Percentiles rank a stretch among this genome's conserved stretches.
Conservation (phyloP, 1,140 invertebrate species). For the Drosophila subpulchrella region DNA sequence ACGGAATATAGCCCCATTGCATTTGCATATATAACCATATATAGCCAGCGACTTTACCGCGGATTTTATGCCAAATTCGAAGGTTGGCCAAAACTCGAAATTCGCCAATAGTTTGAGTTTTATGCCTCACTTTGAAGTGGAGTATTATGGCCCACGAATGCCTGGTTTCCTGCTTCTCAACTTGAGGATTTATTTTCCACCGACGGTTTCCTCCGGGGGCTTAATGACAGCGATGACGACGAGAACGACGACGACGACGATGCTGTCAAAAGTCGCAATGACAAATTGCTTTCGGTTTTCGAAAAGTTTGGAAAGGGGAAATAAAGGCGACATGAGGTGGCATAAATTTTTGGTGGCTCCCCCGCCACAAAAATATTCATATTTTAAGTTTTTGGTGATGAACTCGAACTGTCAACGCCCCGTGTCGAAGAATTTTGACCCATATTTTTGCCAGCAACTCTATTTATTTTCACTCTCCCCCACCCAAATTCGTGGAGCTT, state of each 20-base stretch:
- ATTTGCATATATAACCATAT: slow-evolving; percentile 35
- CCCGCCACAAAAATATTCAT: slow-evolving; percentile 17
- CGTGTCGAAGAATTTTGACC: slow-evolving; percentile 10
- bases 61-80: slow-evolving; percentile 48
- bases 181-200: slow-evolving; percentile 7
- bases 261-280: slow-evolving; percentile 53
- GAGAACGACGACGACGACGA: slow-evolving; percentile 31
- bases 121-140: slow-evolving; percentile 52
- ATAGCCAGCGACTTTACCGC: neutral
- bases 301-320: neutral
- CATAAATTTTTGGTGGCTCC: slow-evolving; percentile 35
- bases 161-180: slow-evolving; percentile 1
- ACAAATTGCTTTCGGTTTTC: slow-evolving; percentile 50
- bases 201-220: slow-evolving; percentile 1
- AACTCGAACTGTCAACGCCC: slow-evolving; percentile 35
- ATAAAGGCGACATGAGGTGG: slow-evolving; percentile 20
- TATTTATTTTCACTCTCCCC: slow-evolving; percentile 1
- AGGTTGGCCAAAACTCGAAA: slow-evolving; percentile 42
- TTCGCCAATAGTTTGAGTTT: slow-evolving; percentile 40
- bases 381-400: slow-evolving; percentile 43
- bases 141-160: slow-evolving; percentile 40
- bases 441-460: slow-evolving; percentile 22
- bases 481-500: neutral
- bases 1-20: slow-evolving; percentile 40
- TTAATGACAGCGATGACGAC: slow-evolving; percentile 53